These are phyloP conservation scores for Oncorhynchus masou DNA, from an alignment of 2,113 vertebrate species.

Conservation along the genomic window DNA sequence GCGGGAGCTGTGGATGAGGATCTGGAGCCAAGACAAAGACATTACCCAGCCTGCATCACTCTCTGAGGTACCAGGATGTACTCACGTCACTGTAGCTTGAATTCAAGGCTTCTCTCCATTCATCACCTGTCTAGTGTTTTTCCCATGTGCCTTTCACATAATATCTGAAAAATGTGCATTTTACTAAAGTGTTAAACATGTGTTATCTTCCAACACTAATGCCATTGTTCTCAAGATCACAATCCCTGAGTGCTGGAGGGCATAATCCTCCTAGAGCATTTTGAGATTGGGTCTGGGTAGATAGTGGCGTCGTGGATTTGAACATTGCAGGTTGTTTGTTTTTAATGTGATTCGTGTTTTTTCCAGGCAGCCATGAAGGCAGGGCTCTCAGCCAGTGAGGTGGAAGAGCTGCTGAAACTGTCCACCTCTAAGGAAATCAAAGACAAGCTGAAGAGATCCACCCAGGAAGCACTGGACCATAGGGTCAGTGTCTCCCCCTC, in stretches of 20 bases:
- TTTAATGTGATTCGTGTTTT: not conserved
- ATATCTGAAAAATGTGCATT: no score
- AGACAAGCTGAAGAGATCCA: constrained; percentile 77
- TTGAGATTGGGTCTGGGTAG: not conserved
- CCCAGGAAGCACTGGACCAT: constrained; percentile 74
- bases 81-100: not conserved
- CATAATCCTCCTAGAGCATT: not conserved
- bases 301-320: not conserved
- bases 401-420: constrained; percentile 68
- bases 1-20: constrained; percentile 82
- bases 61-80: constrained; percentile 55
- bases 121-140: no score
- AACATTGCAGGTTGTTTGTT: not conserved
- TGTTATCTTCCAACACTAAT: no score
- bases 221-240: no score
- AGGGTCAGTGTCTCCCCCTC: constrained; percentile 73
- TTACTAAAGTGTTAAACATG: no score
- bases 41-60: constrained; percentile 72
- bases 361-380: constrained; percentile 79
- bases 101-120: not conserved
- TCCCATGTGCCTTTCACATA: no score
- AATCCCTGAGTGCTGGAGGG: no score
- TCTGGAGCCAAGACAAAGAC: constrained; percentile 85
- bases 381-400: constrained; percentile 73
- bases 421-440: constrained; percentile 76